Evolutionary conservation across 2,888 invertebrate species (phyloP).

Genomic region (Scelioninae gen. 1): DNA sequence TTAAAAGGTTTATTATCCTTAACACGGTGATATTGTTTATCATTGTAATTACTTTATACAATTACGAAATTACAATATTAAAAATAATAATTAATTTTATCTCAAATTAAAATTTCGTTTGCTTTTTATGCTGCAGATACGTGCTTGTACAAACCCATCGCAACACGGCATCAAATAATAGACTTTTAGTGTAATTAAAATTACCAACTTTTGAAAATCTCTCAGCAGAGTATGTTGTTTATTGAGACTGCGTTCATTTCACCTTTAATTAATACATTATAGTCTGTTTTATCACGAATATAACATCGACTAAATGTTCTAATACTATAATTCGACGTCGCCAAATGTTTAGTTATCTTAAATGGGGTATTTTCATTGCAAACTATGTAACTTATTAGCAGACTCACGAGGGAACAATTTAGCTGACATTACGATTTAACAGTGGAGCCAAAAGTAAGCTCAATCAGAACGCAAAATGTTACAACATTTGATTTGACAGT

Average conservation of each 20-base stretch:
- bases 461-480: conserved; percentile 28
- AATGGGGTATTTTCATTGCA: conserved; percentile 39
- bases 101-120: not conserved
- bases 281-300: not conserved
- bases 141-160: too few relatives aligned
- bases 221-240: too few relatives aligned
- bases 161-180: too few relatives aligned
- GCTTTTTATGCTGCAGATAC: not conserved
- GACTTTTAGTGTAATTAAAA: too few relatives aligned
- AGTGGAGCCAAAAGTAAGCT: conserved; percentile 35
- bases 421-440: conserved; percentile 22
- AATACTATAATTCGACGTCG: conserved; percentile 23
- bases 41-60: not conserved
- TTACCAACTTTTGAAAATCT: too few relatives aligned
- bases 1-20: not conserved
- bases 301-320: conserved; percentile 24
- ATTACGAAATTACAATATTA: not conserved
- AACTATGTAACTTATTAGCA: conserved; percentile 40
- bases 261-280: conserved; percentile 22
- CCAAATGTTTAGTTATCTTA: conserved; percentile 56
- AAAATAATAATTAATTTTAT: not conserved
- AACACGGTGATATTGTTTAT: not conserved
- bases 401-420: conserved; percentile 33
- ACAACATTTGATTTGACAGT: not conserved
- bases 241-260: not conserved